Conservation (phyloP, 1,140 invertebrate genomes). For the Zaprionus africanus region DNA sequence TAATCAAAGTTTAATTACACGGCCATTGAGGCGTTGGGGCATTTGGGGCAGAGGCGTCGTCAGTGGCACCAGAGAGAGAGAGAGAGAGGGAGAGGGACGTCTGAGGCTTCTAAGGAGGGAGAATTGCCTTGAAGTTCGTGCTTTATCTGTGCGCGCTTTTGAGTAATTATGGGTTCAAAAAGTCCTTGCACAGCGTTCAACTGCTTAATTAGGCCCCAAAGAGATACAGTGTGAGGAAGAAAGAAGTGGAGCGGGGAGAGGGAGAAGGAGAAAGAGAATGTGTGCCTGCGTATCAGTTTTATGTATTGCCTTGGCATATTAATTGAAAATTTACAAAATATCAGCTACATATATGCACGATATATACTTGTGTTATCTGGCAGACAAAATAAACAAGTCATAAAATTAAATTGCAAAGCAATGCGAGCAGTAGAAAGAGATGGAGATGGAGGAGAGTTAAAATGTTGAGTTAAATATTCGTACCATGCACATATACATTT, state of each 20-base stretch:
- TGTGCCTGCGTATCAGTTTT: not conserved
- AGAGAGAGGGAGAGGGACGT: not conserved
- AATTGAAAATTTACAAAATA: constrained; percentile 48
- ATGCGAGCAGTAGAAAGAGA: constrained; percentile 27
- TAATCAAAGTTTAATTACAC: constrained; percentile 82
- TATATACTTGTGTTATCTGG: constrained; percentile 29
- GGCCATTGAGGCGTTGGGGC: constrained; percentile 67
- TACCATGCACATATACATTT: constrained; percentile 45
- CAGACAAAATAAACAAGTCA: constrained; percentile 57
- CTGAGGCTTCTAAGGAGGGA: constrained; percentile 3
- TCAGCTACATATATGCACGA: not conserved
- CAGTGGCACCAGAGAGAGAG: constrained; percentile 19
- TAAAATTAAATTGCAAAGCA: constrained; percentile 56
- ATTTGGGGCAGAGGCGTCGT: constrained; percentile 16
- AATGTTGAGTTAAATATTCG: constrained; percentile 32
- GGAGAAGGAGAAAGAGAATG: not conserved
- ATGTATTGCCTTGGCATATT: constrained; percentile 9
- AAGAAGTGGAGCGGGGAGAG: not conserved
- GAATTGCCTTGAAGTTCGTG: constrained; percentile 49
- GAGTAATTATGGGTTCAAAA: constrained; percentile 77
- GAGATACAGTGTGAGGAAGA: constrained; percentile 16
- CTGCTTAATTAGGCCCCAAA: constrained; percentile 69
- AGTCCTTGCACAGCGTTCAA: constrained; percentile 58
- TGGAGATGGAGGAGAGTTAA: constrained; percentile 16
- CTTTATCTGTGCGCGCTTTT: constrained; percentile 68